Base-by-base conservation (phyloP, 2,797 vertebrate genomes). In the Schizothorax lantsangensis region DNA sequence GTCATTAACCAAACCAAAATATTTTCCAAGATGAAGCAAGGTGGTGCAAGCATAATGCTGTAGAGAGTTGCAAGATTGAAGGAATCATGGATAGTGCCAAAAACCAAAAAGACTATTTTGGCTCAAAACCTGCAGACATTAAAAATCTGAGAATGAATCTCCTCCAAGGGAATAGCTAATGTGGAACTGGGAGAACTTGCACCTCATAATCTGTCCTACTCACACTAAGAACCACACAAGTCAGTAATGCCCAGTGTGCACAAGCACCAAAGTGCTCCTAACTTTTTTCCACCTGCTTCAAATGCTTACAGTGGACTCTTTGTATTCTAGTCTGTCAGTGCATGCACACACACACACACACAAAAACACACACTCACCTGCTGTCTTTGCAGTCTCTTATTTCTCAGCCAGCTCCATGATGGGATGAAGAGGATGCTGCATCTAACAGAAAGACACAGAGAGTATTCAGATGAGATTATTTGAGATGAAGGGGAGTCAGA, bases 371-470 rank as follows among this genome's bases (percentile, higher is more conserved):
- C 33, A 15, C 12, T 81, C 87, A 87, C 79, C 85, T 52, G 62
- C 81, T 36, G n/a, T 74, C 43, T 71, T 74, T 21, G 81, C 52
- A 81, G 66, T 68, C 43, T 84, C 26, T 82, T 88, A 85, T 72
- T 77, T 85, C 62, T 59, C 62, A 52, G 73, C 59, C 3, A 23
- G 47, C 79, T 85, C 79, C 83, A 82, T 72, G 30, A 69, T 38
- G 47, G 69, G 71, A 71, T 68, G 52, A 62, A 89, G 62, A 83
- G 62, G 72, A 54, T 52, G 69, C 47, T 49, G 33, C 52, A 86
- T 86, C 40, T 72, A 64, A 52, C 54, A 43, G 26, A 80, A 69
- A 85, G 10, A 85, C 52, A 86, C 77, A 86, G 6, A 88, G n/a
- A 68, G 3, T 43, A 33, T 36, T n/a, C 45, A 86, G 72, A 23